phyloP scores from a whole-genome alignment of 2,113 vertebrate genomes.

The Heteronetta atricapilla region DNA sequence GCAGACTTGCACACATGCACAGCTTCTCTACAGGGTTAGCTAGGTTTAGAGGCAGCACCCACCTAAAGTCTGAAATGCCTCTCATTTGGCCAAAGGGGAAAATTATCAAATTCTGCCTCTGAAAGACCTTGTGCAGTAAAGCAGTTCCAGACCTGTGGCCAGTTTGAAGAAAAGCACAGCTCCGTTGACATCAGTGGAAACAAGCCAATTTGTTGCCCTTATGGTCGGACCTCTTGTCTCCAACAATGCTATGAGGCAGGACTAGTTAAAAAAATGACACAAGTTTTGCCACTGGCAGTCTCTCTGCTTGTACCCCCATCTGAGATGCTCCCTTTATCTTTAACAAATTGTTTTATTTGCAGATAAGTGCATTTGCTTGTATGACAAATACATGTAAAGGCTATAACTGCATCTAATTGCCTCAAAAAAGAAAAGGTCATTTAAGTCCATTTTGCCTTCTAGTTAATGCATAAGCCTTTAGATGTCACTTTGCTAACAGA shows the following conservation, averaged over 20 bases:
- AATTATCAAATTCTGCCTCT: neutral
- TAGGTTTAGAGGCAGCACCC: neutral
- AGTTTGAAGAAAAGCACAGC: neutral
- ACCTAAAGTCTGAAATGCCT: neutral
- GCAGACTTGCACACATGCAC: neutral
- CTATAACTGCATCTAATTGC: neutral
- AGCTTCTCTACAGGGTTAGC: neutral
- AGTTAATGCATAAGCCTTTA: neutral
- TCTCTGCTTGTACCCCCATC: neutral
- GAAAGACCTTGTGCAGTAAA: neutral
- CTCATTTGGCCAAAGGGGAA: neutral
- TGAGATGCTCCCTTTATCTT: neutral
- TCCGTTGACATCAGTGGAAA: neutral
- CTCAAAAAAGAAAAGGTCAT: neutral
- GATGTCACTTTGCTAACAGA: neutral
- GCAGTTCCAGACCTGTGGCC: neutral
- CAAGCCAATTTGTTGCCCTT: neutral
- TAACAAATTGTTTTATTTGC: neutral
- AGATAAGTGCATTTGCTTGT: neutral
- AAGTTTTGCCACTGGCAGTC: neutral
- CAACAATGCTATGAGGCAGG: neutral
- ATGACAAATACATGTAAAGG: neutral
- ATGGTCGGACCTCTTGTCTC: neutral
- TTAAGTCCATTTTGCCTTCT: neutral
- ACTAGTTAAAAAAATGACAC: neutral